These are phyloP conservation scores for Heliconius ethilla DNA, from an alignment of 2,888 invertebrate species.

Conservation along the genomic window DNA sequence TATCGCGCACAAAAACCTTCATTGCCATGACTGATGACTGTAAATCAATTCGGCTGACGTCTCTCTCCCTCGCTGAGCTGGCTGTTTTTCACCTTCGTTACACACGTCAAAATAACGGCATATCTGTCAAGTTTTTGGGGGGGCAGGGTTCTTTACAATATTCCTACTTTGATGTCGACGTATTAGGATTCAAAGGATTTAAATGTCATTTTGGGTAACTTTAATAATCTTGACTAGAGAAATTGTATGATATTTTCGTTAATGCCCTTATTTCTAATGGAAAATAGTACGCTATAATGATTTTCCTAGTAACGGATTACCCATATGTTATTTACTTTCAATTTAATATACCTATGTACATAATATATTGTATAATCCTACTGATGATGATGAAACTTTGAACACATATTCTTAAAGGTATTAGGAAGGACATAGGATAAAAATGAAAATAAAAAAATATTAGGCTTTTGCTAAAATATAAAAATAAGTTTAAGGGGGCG, in stretches of 20 bases:
- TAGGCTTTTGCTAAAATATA: no score
- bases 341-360: no score
- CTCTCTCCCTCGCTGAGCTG: slow-evolving; percentile 70
- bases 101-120: slow-evolving; percentile 77
- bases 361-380: no score
- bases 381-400: no score
- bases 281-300: neutral
- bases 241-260: neutral
- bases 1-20: slow-evolving; percentile 32
- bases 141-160: slow-evolving; percentile 44
- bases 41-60: slow-evolving; percentile 78
- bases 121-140: slow-evolving; percentile 46
- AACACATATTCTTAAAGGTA: no score
- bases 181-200: slow-evolving; percentile 39
- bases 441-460: no score
- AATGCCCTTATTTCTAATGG: neutral
- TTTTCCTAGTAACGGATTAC: neutral
- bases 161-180: slow-evolving; percentile 36
- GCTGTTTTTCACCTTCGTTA: slow-evolving; percentile 78
- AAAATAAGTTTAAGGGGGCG: no score
- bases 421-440: no score
- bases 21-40: slow-evolving; percentile 71
- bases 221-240: slow-evolving; percentile 2
- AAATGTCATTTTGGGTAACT: slow-evolving; percentile 36
- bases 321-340: no score